Conservation (phyloP, 2,113 vertebrate genomes). For the Aptenodytes patagonicus region DNA sequence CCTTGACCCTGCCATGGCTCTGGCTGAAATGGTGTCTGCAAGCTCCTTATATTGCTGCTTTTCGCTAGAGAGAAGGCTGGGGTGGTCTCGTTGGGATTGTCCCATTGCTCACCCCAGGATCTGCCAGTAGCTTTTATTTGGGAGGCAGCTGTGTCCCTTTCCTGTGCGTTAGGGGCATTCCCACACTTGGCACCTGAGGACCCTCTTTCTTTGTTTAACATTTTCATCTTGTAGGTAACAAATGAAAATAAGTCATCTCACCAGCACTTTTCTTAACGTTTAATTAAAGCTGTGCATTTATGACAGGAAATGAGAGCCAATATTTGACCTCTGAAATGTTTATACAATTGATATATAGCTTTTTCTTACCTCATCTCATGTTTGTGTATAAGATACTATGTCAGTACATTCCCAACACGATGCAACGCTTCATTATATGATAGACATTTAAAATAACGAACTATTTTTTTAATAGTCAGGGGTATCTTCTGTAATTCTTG, state of each 20-base stretch:
- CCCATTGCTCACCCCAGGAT: neutral
- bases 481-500: conserved; percentile 56
- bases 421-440: neutral
- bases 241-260: neutral
- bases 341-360: neutral
- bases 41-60: neutral
- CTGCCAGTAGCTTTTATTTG: neutral
- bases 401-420: neutral
- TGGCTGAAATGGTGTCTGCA: neutral
- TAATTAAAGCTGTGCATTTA: neutral
- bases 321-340: conserved; percentile 14
- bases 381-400: neutral
- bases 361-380: conserved; percentile 39
- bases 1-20: fast-evolving
- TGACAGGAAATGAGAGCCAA: conserved; percentile 16
- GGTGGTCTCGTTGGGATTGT: neutral
- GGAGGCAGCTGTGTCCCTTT: neutral
- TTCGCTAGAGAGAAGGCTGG: neutral
- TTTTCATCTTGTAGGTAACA: neutral
- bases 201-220: neutral
- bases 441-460: conserved; percentile 15
- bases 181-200: neutral
- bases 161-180: neutral
- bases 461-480: neutral
- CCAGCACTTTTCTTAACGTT: neutral